Base-by-base conservation (phyloP, 2,888 invertebrate species). In the Caenorhabditis sp. region DNA sequence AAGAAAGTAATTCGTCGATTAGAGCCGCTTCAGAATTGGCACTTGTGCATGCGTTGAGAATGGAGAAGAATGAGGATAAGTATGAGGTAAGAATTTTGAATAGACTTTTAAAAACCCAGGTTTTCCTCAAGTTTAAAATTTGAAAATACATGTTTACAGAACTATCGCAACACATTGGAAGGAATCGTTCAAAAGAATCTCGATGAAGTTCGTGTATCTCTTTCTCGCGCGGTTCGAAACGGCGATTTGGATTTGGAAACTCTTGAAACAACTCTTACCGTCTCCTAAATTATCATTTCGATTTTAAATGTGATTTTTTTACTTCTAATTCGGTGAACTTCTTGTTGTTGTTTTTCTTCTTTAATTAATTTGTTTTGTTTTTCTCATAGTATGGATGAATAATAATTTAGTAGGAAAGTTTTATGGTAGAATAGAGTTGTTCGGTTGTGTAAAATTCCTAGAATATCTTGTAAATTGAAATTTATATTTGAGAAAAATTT, bases 1-100 rank as follows among this genome's bases (percentile, higher is more conserved):
- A 97, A 90, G 97, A 97, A 90, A 97, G 96, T 90, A 97, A 97
- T 90, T 92, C 94, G 59, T 93, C 94, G 88, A 97, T 97, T 53
- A 93, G 94, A 89, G 93, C 94, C 52, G 94, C 94, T 90, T 93
- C 95, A 52, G 97, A 97, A 91, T 92, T 93, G 77, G 95, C 96
- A 10, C 91, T 97, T 60, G 92, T 96, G 59, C 92, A 93, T 61
- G 91, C 96, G 80, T 91, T 97, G 80, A 91, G 92, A 70, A 90
- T 97, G 79, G 91, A 93, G 81, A 91, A 92, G 63, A 93, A 93
- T 63, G 88, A 74, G 26, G 62, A 70, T 3, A 58, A 57, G 26
- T 84, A 74, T 70, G 82, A 84, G 71, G 85, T 77, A 43, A 5
- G 23, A 14, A 23, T 23, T 36, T 36, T 38, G 43, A 43, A 56